phyloP scores from a whole-genome alignment of 2,113 vertebrate species.

The Silurus meridionalis region DNA sequence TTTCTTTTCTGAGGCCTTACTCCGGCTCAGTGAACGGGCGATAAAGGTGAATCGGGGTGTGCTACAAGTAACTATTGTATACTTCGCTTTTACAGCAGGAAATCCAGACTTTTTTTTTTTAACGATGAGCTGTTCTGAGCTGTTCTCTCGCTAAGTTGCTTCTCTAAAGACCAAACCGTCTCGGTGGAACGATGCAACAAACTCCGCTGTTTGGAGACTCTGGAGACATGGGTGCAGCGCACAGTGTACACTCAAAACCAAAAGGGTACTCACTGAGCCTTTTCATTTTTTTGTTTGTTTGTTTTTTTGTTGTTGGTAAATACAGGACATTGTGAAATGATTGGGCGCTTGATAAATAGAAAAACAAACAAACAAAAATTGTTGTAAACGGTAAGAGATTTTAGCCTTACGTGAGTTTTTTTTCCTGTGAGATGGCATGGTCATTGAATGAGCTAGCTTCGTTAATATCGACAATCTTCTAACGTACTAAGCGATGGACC shows the following conservation, averaged over 20 bases:
- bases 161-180: slow-evolving; percentile 31
- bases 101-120: neutral
- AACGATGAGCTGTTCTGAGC: neutral
- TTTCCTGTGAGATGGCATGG: neutral
- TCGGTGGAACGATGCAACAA: neutral
- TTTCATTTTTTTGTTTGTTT: neutral
- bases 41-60: neutral
- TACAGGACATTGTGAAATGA: neutral
- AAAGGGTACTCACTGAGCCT: slow-evolving; percentile 30
- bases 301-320: neutral
- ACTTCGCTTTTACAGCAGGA: neutral
- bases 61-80: neutral
- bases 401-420: neutral
- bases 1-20: slow-evolving; percentile 74
- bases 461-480: slow-evolving; percentile 61
- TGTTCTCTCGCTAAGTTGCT: neutral
- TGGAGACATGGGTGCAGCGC: slow-evolving; percentile 19
- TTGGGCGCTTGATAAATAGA: neutral
- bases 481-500: neutral
- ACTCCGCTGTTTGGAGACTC: slow-evolving; percentile 14
- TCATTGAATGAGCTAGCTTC: slow-evolving; percentile 18
- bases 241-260: slow-evolving; percentile 19
- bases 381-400: neutral
- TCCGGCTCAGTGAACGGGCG: slow-evolving; percentile 60
- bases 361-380: neutral